Percentiles rank a stretch among this genome's conserved stretches.
Conservation (phyloP, 1,140 invertebrate species). For the Drosophila sproati region DNA sequence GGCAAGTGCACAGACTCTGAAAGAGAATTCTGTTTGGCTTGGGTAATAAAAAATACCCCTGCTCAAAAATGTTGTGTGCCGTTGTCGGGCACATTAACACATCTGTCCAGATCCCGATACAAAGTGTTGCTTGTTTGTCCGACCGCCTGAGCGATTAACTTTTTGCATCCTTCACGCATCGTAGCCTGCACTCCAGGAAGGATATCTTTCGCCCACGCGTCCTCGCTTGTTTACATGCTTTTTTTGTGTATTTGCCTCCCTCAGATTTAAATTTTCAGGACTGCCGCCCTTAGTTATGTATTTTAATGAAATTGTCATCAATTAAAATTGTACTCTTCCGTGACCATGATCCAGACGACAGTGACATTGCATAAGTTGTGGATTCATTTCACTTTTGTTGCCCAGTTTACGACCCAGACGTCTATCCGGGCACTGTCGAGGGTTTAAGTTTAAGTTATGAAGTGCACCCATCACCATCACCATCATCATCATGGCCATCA, state of each 20-base stretch:
- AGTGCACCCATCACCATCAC: constrained; percentile 26
- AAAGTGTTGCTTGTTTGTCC: constrained; percentile 47
- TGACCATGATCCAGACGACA: constrained; percentile 59
- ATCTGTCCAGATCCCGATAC: constrained; percentile 71
- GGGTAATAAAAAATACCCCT: constrained; percentile 77
- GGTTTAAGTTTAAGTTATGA: constrained; percentile 68
- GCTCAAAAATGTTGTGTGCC: neutral
- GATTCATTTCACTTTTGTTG: constrained; percentile 26
- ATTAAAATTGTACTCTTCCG: constrained; percentile 75
- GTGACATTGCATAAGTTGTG: constrained; percentile 64
- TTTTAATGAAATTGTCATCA: constrained; percentile 84
- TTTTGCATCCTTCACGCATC: constrained; percentile 79
- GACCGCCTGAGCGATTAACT: constrained; percentile 82
- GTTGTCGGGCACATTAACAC: constrained; percentile 69
- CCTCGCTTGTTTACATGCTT: constrained; percentile 60
- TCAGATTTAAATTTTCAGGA: constrained; percentile 63
- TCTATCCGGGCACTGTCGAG: constrained; percentile 48
- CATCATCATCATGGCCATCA: constrained; percentile 3
- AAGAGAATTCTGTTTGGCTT: constrained; percentile 27
- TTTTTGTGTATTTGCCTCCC: constrained; percentile 64
- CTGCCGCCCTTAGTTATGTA: constrained; percentile 36
- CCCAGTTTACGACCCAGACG: constrained; percentile 71
- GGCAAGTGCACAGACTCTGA: constrained; percentile 38
- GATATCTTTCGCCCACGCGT: constrained; percentile 42
- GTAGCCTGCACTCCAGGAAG: constrained; percentile 25